phyloP scores from a whole-genome alignment of 2,888 invertebrate genomes.

The Salticus scenicus region DNA sequence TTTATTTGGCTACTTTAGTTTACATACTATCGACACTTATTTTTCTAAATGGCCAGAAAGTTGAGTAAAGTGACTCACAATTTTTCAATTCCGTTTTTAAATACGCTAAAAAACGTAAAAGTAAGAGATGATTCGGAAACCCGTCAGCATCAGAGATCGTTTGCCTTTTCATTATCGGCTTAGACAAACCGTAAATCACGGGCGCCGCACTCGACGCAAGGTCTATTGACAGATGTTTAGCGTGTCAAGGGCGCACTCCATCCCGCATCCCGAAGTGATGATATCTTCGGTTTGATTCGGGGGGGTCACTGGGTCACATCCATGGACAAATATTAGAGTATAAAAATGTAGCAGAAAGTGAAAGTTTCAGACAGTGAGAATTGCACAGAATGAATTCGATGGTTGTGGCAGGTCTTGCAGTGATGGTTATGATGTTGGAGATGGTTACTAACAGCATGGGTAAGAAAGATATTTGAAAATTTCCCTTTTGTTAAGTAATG shows the following conservation, averaged over 20 bases:
- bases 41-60: too few species aligned
- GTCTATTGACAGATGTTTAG: background rate
- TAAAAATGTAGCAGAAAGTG: background rate
- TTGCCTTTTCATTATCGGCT: background rate
- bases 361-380: constrained; percentile 1
- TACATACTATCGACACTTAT: too few species aligned
- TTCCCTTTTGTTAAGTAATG: too few species aligned
- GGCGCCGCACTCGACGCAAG: background rate
- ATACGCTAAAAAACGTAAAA: too few species aligned
- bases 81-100: too few species aligned
- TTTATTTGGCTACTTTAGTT: too few species aligned
- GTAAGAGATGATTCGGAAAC: background rate
- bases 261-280: constrained; percentile 55
- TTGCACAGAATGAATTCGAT: background rate
- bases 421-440: background rate
- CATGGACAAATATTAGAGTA: constrained; percentile 15
- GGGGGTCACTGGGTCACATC: constrained; percentile 61
- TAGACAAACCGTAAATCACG: constrained; percentile 1
- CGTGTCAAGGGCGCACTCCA: constrained; percentile 54
- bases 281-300: background rate
- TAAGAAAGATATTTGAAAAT: background rate
- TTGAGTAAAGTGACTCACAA: too few species aligned
- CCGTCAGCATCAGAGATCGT: background rate
- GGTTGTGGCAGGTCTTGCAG: background rate
- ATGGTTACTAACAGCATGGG: too few species aligned